Evolutionary conservation across 2,888 invertebrate species (phyloP), one percentile per base, ranked within the genome.

Genomic region (Philonicus albiceps): DNA sequence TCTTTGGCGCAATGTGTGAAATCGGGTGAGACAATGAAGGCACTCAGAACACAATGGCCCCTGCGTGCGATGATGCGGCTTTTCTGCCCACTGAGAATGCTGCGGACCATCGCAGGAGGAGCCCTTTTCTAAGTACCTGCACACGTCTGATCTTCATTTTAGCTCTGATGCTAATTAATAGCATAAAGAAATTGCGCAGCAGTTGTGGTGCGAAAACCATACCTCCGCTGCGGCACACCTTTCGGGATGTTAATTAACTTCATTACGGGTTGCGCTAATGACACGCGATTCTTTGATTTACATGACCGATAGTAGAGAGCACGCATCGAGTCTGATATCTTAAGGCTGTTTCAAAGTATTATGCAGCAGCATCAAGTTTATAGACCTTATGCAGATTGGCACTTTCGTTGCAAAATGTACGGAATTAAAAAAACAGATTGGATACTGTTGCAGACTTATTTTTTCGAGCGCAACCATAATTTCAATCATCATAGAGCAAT

Each of bases 281-380:
- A 86, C 87, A 87, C 87, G 87, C 87, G 87, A 87, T 87, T 87
- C 87, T 86, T 87, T 87, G 86, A 86, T 87, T 87, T 87, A 87
- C 86, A 87, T 84, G 86, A 30, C 72, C 78, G 86, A 86, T 87
- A 87, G 86, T 78, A 78, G 83, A 87, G 78, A 83, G 87, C 86
- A 87, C 86, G 83, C 87, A 87, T 87, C 64, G 11, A 7, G 27
- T 22, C 27, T 19, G 64, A 64, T 64, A 22, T 64, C 64, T 22
- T 27, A 0, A 22, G 19, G 72, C 27, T 30, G 22, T 27, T 3
- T 19, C 22, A 27, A 64, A 7, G 27, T 19, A 53, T n/a, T 19
- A 22, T 27, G 19, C 53, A 19, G 19, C 53, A 53, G n/a, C 49
- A 49, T 49, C n/a, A 16, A 49, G 4, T 49, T 49, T 19, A 4